phyloP scores from a whole-genome alignment of 1,140 invertebrate species.

The Nasonia vitripennis region DNA sequence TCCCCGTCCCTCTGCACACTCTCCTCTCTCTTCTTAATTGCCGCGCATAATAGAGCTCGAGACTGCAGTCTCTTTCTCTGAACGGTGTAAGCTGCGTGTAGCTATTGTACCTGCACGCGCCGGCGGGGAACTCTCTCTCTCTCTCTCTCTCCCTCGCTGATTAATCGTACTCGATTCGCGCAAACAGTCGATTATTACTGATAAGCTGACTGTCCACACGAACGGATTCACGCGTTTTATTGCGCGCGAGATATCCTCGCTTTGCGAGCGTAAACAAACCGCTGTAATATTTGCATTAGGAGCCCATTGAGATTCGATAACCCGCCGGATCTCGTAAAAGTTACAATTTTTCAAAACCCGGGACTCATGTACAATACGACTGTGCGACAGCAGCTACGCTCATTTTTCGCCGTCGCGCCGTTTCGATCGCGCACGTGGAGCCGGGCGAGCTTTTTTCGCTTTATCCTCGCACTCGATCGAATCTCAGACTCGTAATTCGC shows the following conservation, averaged over 20 bases:
- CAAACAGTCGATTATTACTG: not conserved
- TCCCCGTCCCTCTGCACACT: not conserved
- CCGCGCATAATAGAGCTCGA: not conserved
- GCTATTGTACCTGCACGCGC: too few relatives aligned
- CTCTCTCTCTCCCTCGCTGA: not conserved
- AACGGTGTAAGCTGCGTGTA: not conserved
- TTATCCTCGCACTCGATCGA: slow-evolving; percentile 22
- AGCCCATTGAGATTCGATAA: not conserved
- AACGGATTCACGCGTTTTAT: not conserved
- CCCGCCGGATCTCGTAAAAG: not conserved
- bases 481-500: slow-evolving; percentile 2
- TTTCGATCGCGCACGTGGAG: slow-evolving; percentile 20
- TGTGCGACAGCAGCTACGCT: not conserved
- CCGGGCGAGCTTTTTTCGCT: not conserved
- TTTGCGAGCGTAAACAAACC: too few relatives aligned
- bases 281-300: too few relatives aligned
- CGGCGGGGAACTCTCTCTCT: too few relatives aligned
- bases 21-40: slow-evolving; percentile 19
- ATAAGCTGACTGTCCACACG: not conserved
- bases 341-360: not conserved
- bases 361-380: too few relatives aligned
- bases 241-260: too few relatives aligned
- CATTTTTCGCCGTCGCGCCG: slow-evolving; percentile 22
- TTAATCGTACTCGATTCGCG: slow-evolving; percentile 12
- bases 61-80: not conserved